Base-by-base conservation (phyloP, 2,888 invertebrate genomes). In the Stenichneumon culpator region DNA sequence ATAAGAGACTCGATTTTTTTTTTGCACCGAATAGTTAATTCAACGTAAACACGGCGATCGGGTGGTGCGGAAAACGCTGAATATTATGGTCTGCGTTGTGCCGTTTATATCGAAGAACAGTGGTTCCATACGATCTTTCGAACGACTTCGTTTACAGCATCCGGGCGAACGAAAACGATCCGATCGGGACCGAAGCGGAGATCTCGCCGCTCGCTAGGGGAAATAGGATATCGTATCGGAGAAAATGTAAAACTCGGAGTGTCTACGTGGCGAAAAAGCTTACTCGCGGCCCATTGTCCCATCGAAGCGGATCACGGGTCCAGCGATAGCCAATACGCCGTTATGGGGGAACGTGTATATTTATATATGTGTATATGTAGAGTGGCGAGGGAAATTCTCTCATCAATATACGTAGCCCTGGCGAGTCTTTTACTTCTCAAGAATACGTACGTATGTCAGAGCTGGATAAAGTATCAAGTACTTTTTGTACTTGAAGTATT, bases 171-270 rank as follows among this genome's bases (percentile, higher is more conserved):
- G 50, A 74, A 83, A 78, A 63, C 75, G 50, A 79, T 80, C 63
- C 16, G 50, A 70, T 65, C 67, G 63, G 28, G 52, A 16, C 19
- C 19, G 39, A 72, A 25, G 63, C 65, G 74, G 32, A 82, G 72
- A 73, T 84, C 36, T 74, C 67, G 63, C 39, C 69, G 52, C 50
- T 16, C 69, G 75, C 72, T 7, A 39, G 36, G 75, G 79, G 74
- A 82, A 85, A 82, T 77, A 57, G 82, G 79, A 77, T 82, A 77
- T 82, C 75, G 72, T 79, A 82, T 82, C 32, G 68, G 52, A 44
- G 54, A 85, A 85, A 85, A 82, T 82, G 79, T 69, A 82, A 72
- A 82, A 82, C 67, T 68, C 60, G 32, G 77, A 75, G 74, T 77
- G 72, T 68, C 82, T 72, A 80, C 67, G 85, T 82, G 85, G 82